Evolutionary conservation across 2,797 vertebrate species (phyloP), one percentile per base, ranked within the genome.

Genomic region (Sebastes trivittatus): DNA sequence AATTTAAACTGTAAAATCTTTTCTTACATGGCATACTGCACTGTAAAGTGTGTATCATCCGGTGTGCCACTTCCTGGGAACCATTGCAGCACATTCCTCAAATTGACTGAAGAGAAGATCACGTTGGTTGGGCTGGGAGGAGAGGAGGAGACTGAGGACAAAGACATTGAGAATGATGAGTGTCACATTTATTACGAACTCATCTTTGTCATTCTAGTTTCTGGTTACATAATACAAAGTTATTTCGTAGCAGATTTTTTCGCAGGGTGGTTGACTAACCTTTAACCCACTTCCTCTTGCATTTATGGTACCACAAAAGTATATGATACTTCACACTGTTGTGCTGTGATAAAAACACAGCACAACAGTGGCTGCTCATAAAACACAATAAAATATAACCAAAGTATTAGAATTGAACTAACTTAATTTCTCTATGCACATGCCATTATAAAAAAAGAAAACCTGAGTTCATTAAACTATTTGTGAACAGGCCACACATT

Each of bases 21-120:
- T 49, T 81, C 96, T 94, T 83, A 96, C 96, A 95, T 93, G 23
- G 90, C 91, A 34, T 95, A 96, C 75, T 96, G 84, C 78, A 96
- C 95, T 1, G 84, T 91, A 67, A 91, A 96, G 32, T 55, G 78
- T 0, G 87, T 88, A 14, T 78, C 83, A 0, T 60, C 64, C 0
- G 38, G 54, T 0, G 84, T 80, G 34, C 27, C 18, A 5, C 85
- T 66, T 72, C 89, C 95, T 18, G 94, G 91, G 6, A 22, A 59
- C 96, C 96, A 96, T 1, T 86, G 75, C 34, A 96, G 72, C 0
- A 83, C 14, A 71, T 96, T 96, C 72, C 77, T 93, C 67, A 96
- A 89, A 76, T 96, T 94, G 20, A 92, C 13, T 0, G 95, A 96
- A 32, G 83, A 78, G 83, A 95, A 96, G 55, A 11, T 62, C 52